phyloP scores from a whole-genome alignment of 2,888 invertebrate species.

The Gymnosoma rotundatum region DNA sequence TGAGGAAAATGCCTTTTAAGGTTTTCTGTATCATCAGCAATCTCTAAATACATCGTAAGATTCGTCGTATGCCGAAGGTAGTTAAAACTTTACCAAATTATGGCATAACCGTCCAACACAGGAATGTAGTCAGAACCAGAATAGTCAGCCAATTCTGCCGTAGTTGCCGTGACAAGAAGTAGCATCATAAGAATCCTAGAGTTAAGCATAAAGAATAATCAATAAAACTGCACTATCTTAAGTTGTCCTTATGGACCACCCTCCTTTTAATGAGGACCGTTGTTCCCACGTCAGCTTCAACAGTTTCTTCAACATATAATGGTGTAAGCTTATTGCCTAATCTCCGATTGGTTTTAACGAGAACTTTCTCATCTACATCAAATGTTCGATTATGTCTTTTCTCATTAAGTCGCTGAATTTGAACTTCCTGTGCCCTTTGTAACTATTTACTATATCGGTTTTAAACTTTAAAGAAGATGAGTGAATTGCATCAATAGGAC shows the following conservation, averaged over 20 bases:
- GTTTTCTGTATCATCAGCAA: too few species aligned
- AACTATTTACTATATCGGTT: too few species aligned
- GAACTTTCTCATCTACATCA: too few species aligned
- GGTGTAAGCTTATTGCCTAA: too few species aligned
- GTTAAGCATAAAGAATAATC: not conserved
- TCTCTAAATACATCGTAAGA: not conserved
- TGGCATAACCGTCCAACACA: constrained; percentile 3
- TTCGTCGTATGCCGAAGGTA: constrained; percentile 5
- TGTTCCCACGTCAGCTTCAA: constrained; percentile 10
- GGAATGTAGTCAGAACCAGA: not conserved
- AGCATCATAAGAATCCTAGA: not conserved
- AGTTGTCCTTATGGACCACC: constrained; percentile 15
- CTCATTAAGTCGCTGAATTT: too few species aligned
- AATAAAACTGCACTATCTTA: not conserved
- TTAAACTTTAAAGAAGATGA: too few species aligned
- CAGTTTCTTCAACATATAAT: not conserved
- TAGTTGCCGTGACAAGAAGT: not conserved
- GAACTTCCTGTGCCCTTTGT: too few species aligned
- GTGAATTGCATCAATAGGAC: not conserved
- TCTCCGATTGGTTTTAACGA: too few species aligned
- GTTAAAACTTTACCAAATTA: not conserved
- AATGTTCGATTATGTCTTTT: too few species aligned
- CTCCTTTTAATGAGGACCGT: constrained; percentile 11
- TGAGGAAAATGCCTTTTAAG: too few species aligned
- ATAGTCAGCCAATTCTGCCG: not conserved